Conservation (phyloP, 2,797 vertebrate species). For the Taenioides sp. region DNA sequence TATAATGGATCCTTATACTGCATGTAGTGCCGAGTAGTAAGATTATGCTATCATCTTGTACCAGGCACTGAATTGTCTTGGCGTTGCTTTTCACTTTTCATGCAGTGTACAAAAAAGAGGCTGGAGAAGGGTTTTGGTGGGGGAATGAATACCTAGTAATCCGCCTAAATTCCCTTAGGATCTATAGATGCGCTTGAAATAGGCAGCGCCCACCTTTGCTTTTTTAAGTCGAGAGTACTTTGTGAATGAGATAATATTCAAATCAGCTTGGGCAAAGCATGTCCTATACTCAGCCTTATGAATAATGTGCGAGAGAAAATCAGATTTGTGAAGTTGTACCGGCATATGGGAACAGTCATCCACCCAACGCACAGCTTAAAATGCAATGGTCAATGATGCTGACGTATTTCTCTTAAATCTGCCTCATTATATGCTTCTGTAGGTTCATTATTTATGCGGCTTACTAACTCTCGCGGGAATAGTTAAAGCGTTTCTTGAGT, state of each 20-base stretch:
- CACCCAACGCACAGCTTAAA: slow-evolving; percentile 2
- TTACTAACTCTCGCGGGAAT: slow-evolving; percentile 43
- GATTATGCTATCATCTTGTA: slow-evolving; percentile 40
- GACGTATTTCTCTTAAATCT: slow-evolving; percentile 44
- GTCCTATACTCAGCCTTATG: slow-evolving; percentile 18
- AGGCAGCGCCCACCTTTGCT: slow-evolving; percentile 32
- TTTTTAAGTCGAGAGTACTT: slow-evolving; percentile 29
- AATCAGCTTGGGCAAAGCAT: slow-evolving; percentile 25
- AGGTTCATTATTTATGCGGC: slow-evolving; percentile 38
- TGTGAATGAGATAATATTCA: slow-evolving; percentile 41
- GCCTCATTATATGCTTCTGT: slow-evolving; percentile 54
- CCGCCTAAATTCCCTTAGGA: slow-evolving; percentile 46
- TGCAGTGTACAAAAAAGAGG: slow-evolving; percentile 31
- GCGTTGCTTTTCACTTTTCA: slow-evolving; percentile 38
- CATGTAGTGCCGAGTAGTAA: slow-evolving; percentile 27
- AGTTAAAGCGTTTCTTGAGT: slow-evolving; percentile 45
- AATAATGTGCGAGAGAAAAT: slow-evolving; percentile 22
- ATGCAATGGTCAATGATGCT: slow-evolving; percentile 31
- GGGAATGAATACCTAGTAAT: slow-evolving; percentile 45
- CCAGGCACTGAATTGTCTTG: slow-evolving; percentile 21
- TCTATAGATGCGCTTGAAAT: slow-evolving; percentile 31
- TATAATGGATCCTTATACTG: slow-evolving; percentile 28
- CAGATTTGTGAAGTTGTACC: slow-evolving; percentile 8
- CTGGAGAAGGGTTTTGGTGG: slow-evolving; percentile 32
- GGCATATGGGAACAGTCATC: not conserved